phyloP scores from a whole-genome alignment of 2,888 invertebrate genomes.

The Lithodes maja region DNA sequence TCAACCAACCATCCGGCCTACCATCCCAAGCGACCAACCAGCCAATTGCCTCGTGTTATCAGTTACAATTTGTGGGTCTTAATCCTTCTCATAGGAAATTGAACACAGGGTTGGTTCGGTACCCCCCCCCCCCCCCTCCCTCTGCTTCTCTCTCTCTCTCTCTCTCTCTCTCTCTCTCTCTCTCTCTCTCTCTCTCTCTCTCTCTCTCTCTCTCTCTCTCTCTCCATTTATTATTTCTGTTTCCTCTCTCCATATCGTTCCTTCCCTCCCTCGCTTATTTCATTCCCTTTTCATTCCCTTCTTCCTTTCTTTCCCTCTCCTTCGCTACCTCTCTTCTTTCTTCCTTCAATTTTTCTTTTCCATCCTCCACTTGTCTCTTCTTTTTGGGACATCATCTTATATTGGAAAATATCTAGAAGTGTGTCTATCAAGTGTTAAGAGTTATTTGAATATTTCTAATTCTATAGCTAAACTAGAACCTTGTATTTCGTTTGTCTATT shows the following conservation, averaged over 20 bases:
- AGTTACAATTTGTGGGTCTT: conserved; percentile 51
- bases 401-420: too few relatives aligned
- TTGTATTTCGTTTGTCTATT: too few relatives aligned
- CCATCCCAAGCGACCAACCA: neutral
- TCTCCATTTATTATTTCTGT: neutral
- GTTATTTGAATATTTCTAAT: too few relatives aligned
- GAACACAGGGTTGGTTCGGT: conserved; percentile 47
- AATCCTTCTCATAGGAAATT: conserved; percentile 63
- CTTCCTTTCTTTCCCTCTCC: neutral
- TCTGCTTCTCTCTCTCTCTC: neutral
- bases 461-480: too few relatives aligned
- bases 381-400: neutral
- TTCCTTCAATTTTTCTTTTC: neutral
- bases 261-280: neutral
- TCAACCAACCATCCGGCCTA: neutral
- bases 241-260: neutral
- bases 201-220: neutral
- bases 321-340: conserved; percentile 6
- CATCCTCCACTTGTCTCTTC: neutral
- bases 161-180: conserved; percentile 27
- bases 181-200: neutral
- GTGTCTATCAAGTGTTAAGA: too few relatives aligned
- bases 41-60: conserved; percentile 41
- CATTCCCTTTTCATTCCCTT: neutral
- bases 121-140: conserved; percentile 29